Conservation (phyloP, 2,113 vertebrate genomes). For the Trichomycterus rosablanca region DNA sequence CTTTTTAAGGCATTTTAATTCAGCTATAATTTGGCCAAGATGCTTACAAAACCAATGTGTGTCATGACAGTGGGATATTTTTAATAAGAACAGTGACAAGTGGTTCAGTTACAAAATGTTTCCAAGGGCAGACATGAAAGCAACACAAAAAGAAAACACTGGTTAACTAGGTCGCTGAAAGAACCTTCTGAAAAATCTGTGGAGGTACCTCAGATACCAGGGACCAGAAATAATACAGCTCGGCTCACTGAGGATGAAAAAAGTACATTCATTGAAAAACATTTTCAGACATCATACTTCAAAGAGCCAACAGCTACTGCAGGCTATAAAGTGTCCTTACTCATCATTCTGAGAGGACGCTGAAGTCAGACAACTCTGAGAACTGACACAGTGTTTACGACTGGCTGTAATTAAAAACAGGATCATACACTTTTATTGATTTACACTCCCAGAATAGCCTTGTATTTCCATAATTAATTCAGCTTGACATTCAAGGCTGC, state of each 20-base stretch:
- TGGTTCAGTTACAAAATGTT: slow-evolving; percentile 46
- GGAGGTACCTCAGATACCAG: slow-evolving; percentile 36
- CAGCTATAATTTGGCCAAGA: slow-evolving; percentile 5
- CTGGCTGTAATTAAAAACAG: slow-evolving; percentile 16
- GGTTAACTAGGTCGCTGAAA: slow-evolving; percentile 37
- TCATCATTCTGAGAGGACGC: background rate
- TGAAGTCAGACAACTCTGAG: background rate
- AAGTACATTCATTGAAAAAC: background rate
- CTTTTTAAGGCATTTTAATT: slow-evolving; percentile 15
- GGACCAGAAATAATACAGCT: slow-evolving; percentile 58
- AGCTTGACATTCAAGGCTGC: slow-evolving; percentile 11
- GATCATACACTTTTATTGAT: slow-evolving; percentile 8
- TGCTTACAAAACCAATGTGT: slow-evolving; percentile 3
- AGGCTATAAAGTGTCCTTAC: slow-evolving; percentile 14
- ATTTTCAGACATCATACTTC: slow-evolving; percentile 49
- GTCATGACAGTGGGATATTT: slow-evolving; percentile 26
- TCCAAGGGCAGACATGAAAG: slow-evolving; percentile 44
- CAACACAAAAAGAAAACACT: slow-evolving; percentile 52
- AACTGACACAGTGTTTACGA: slow-evolving; percentile 15
- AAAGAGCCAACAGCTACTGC: slow-evolving; percentile 30
- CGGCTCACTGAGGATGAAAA: slow-evolving; percentile 35
- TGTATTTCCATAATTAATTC: slow-evolving; percentile 12
- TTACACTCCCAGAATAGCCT: background rate
- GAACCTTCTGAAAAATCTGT: slow-evolving; percentile 53
- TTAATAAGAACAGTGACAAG: slow-evolving; percentile 25